Evolutionary conservation across 2,888 invertebrate species (phyloP), one percentile per base, ranked within the genome.

Genomic region (Drosophila flavopinicola): DNA sequence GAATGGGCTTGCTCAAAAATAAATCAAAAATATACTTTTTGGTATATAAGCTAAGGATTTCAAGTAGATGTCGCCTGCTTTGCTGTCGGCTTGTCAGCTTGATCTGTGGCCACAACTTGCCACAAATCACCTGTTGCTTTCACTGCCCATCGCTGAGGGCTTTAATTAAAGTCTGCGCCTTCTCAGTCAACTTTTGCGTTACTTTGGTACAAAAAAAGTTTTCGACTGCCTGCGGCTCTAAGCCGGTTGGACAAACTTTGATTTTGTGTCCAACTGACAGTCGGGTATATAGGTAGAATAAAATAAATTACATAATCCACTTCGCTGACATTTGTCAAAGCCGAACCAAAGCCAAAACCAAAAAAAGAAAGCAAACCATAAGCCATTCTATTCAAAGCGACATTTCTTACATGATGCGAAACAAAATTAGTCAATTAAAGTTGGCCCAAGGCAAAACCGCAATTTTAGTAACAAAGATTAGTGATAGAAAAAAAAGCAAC

Each of bases 291-390:
- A 63, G 61, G 32, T 54, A 39, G 47, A 66, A 58, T 73, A 15
- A 78, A 78, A 76, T 76, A 78, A 82, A 82, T 79, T 82, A 79
- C 70, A 71, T 71, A 70, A 79, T 79, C 78, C 73, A 82, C 76
- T 70, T 61, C 56, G 47, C 61, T 68, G 70, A 68, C 78, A 70
- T 78, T 78, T 70, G 67, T 78, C 82, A 78, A 78, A 72, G 71
- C 35, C 42, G 10, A 44, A 10, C 38, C 15, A 32, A 7, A 41
- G 13, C 29, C 29, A 41, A 48, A 42, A 23, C 37, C 7, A 11
- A 9, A 39, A 11, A 9, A 39, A 53, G 15, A 17, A 39, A 32
- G 15, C 23, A 53, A 45, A 45, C 57, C 49, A 6, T 39, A 48
- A 59, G 57, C 45, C 73, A 33, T 53, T 68, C 53, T 38, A 61